Evolutionary conservation across 2,888 invertebrate genomes (phyloP), one percentile per base, ranked within the genome.

Genomic region (Neocrepidodera transversa): DNA sequence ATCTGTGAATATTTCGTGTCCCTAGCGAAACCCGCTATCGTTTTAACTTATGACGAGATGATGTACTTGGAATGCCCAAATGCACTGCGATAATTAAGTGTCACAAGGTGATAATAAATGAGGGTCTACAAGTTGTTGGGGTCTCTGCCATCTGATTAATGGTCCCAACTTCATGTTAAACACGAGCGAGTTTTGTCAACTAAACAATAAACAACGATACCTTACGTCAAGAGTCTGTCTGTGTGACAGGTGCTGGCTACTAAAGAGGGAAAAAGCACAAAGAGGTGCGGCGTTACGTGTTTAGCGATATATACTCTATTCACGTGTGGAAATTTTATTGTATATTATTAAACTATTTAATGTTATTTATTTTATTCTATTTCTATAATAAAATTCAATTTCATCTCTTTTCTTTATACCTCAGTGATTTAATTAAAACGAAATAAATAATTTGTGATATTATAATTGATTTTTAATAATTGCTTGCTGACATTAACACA

Each of bases 91-190:
- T 74, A 74, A 74, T 74, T 72, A 74, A 71, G 71, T 74, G 74
- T 74, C 74, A 74, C 69, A 65, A 70, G 70, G 72, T 71, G 67
- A 66, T 74, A 71, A 74, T 72, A 74, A 74, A 74, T 73, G 74
- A 74, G 74, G 71, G 69, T 69, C 64, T 62, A 64, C 64, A 65
- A 65, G 67, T 65, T 60, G 57, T 56, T 59, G 58, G 59, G 61
- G 51, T 68, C 66, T 68, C 72, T 66, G 66, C 69, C 69, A 66
- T 66, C 74, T 79, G 79, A 78, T 79, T 78, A 78, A 79, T 78
- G 78, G 76, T 75, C 73, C 71, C 68, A 71, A 74, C 73, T 75
- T 71, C 72, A 72, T 77, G 78, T 76, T 77, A 71, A 76, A 77
- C 78, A 77, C 71, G 70, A n/a, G 65, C 67, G 64, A 69, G 74